Base-by-base conservation (phyloP, 37 sponge, comb jelly and placozoan genomes). In the Chondrilla cf. caribensis region DNA sequence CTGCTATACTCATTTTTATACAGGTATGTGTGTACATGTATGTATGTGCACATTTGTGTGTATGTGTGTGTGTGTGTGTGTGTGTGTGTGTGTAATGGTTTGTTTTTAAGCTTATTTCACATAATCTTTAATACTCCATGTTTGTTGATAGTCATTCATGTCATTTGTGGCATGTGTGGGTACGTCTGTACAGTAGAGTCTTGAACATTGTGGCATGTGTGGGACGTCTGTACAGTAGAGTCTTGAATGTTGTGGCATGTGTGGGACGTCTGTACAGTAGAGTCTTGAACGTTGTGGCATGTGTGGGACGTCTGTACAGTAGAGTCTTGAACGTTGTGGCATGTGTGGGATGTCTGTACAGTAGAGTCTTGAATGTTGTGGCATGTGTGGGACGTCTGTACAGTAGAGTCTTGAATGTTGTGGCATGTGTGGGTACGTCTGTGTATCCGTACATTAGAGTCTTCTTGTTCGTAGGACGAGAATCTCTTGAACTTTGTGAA, bases 401-500 rank as follows among this genome's bases (percentile, higher is more conserved):
- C 11, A 11, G 6, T 14, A 14, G 51, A 14, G 11, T n/a, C 14
- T 31, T 6, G 5, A 15, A 15, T 6, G 5, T 31, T 42, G 36
- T 42, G 32, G 6, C 7, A 15, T 44, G 25, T 44, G 25, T 75
- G 77, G 6, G 36, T n/a, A n/a, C n/a, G n/a, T n/a, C n/a, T n/a
- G n/a, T n/a, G n/a, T n/a, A n/a, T n/a, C n/a, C n/a, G n/a, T n/a
- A n/a, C n/a, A n/a, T n/a, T n/a, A n/a, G n/a, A n/a, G n/a, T n/a
- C n/a, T n/a, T 31, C 78, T n/a, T 33, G 5, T 33, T 39, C 14
- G n/a, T 60, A 91, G 94, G 94, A 93, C 75, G 94, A 90, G 31
- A 91, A 84, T 26, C 43, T 91, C 0, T 68, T 88, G 64, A 91
- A 87, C 54, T 93, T 93, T 62, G 65, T 93, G 38, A 89, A 80